Evolutionary conservation across 1,140 invertebrate genomes (phyloP), one percentile per base, ranked within the genome.

Genomic region (Myzus persicae): DNA sequence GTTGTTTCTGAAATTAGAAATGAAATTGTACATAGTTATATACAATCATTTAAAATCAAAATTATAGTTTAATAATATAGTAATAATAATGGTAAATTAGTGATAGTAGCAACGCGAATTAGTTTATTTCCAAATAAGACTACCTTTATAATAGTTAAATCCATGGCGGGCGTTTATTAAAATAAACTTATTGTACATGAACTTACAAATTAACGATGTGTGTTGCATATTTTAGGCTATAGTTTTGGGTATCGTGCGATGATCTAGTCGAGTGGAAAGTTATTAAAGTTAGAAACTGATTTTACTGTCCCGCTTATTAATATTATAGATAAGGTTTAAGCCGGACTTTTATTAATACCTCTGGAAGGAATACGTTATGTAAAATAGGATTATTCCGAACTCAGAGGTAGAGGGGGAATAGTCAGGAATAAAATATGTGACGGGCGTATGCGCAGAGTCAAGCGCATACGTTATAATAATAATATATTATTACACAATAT

Each of bases 301-400:
- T 44, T 44, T 85, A 46, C 40, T 6, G 24, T 5, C 26, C 26
- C 84, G 18, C 22, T 44, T 85, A 46, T 85, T 44, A 85, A 44
- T 85, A 85, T n/a, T 6, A 44, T n/a, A 44, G 84, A 85, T 85
- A 85, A 44, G 14, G 3, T 18, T 76, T 18, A n/a, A 76, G 84
- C 42, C 6, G 42, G 84, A 85, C 42, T 85, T 85, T 85, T 85
- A 85, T 85, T 85, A 85, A 85, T n/a, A 85, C 26, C 84, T n/a
- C 31, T 20, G 9, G 38, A 40, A 84, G 82, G 36, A 40, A 26
- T 42, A 42, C 18, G n/a, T 76, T 76, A 36, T 31, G 82, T 38
- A 84, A 40, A 84, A 24, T 42, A 42, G 38, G 82, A 84, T 42
- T 40, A 82, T 84, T 84, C 42, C 24, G 24, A 24, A 38, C 81